Conservation (phyloP, 2,113 vertebrate genomes). For the Halcyon malimbica region DNA sequence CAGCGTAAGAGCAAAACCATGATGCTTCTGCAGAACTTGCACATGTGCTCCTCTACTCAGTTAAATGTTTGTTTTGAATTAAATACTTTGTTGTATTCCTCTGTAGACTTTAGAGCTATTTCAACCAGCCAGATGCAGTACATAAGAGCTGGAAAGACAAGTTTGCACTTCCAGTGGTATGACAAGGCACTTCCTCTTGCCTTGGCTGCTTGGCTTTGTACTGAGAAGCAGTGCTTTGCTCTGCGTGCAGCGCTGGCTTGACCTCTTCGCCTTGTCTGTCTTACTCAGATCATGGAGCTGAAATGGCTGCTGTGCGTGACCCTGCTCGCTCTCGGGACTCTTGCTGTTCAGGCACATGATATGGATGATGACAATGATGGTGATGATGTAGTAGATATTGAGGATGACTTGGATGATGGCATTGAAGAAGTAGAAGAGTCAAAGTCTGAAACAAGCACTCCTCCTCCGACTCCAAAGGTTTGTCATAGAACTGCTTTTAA, state of each 20-base stretch:
- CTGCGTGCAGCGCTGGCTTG: background rate
- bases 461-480: constrained; percentile 86
- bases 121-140: background rate
- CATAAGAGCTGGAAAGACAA: background rate
- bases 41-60: fast-evolving
- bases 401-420: constrained; percentile 86
- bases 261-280: background rate
- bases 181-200: background rate
- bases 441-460: constrained; percentile 71
- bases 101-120: background rate
- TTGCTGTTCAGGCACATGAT: constrained; percentile 70
- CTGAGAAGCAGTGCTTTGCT: fast-evolving
- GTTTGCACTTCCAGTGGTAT: background rate
- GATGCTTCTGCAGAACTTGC: background rate
- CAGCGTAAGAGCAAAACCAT: background rate
- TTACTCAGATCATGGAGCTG: constrained; percentile 86
- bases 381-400: constrained; percentile 79
- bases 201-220: background rate
- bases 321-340: constrained; percentile 79
- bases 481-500: constrained; percentile 4
- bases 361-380: constrained; percentile 80
- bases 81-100: background rate
- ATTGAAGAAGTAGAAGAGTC: constrained; percentile 76
- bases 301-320: constrained; percentile 81
- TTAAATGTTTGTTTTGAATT: background rate